Percentiles rank a stretch among this genome's conserved stretches.
phyloP scores from a whole-genome alignment of 2,797 vertebrate species.

The Rhodeus uyekii region DNA sequence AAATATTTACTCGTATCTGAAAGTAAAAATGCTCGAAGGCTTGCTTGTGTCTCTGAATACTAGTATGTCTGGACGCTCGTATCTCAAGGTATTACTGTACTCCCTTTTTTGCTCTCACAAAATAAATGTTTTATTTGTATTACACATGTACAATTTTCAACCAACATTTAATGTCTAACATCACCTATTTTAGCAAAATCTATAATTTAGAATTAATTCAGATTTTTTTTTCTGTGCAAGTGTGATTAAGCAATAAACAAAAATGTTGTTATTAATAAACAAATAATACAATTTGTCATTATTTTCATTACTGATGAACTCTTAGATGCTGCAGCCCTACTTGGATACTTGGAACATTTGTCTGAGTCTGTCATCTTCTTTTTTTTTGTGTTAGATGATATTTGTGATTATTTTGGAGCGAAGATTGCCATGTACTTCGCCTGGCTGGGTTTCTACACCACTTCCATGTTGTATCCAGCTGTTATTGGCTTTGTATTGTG shows the following conservation, averaged over 20 bases:
- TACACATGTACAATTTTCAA: neutral
- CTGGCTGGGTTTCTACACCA: constrained; percentile 98
- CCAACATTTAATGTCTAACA: neutral
- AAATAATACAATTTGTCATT: no score
- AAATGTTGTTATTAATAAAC: neutral
- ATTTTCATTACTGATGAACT: neutral
- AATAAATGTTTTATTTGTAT: neutral
- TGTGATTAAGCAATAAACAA: neutral
- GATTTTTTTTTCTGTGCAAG: neutral
- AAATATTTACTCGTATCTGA: no score
- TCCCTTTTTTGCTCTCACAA: neutral
- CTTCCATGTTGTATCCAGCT: constrained; percentile 94
- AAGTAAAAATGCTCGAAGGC: no score
- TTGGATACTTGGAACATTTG: neutral
- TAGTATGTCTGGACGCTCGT: no score
- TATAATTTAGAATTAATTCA: neutral
- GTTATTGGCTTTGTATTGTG: constrained; percentile 94
- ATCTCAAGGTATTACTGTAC: no score
- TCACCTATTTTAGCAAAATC: neutral
- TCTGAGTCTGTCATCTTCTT: neutral
- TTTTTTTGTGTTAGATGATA: constrained; percentile 81
- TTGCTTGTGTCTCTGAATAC: no score
- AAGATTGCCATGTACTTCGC: constrained; percentile 98
- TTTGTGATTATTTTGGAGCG: constrained; percentile 98
- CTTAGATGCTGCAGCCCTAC: neutral